A percentile compares a stretch with the other conserved stretches of the same genome.
Evolutionary conservation across 2,888 invertebrate genomes (phyloP).

Genomic region (Caenorhabditis macrosperma): DNA sequence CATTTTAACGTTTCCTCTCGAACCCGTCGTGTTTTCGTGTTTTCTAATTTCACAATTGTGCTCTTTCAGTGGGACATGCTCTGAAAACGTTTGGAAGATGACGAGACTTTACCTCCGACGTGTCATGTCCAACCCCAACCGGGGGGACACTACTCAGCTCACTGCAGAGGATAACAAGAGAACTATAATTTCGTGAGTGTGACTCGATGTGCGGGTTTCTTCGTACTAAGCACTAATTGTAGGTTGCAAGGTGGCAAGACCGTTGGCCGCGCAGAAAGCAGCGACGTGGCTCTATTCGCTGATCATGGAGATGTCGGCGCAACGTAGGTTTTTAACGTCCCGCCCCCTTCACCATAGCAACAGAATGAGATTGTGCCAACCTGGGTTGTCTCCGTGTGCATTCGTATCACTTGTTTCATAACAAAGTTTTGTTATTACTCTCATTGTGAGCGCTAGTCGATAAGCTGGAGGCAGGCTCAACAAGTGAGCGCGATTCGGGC

Average conservation of each 20-base stretch:
- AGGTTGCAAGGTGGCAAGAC: conserved; percentile 22
- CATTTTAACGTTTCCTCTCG: background rate
- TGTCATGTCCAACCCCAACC: conserved; percentile 3
- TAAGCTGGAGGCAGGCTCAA: too few species aligned
- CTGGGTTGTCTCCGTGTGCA: background rate
- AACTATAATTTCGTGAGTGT: conserved; percentile 35
- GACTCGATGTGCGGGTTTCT: background rate
- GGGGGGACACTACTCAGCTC: background rate
- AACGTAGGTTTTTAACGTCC: background rate
- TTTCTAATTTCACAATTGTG: background rate
- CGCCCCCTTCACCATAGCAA: background rate
- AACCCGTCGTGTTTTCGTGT: background rate
- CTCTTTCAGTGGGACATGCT: conserved; percentile 19
- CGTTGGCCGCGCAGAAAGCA: background rate
- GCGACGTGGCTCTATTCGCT: background rate
- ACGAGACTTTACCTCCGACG: conserved; percentile 17
- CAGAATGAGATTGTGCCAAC: background rate
- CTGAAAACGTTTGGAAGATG: background rate
- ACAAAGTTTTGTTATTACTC: background rate
- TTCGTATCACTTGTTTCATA: background rate
- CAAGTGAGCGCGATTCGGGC: background rate
- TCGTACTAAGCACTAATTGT: background rate
- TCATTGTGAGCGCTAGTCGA: background rate
- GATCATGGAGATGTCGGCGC: background rate
- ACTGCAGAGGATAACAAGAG: background rate